These are phyloP conservation scores for Mormyrops attenuatus DNA, from an alignment of 2,797 vertebrate genomes.

Conservation along the genomic window DNA sequence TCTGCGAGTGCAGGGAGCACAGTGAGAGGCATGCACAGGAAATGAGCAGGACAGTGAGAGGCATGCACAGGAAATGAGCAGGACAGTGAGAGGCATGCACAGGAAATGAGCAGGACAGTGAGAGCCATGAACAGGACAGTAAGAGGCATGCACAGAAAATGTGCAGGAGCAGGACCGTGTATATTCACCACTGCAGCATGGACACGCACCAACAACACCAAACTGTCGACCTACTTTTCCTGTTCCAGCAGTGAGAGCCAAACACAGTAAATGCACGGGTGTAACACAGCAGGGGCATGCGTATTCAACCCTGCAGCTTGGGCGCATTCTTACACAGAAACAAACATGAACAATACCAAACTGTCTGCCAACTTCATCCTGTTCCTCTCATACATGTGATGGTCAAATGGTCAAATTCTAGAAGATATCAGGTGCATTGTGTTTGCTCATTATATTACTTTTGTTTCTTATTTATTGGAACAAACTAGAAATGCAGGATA, in stretches of 20 bases:
- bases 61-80: no score
- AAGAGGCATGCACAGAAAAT: no score
- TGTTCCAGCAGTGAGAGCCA: constrained; percentile 19
- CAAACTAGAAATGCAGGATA: not conserved
- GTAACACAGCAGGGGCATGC: not conserved
- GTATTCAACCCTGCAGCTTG: not conserved
- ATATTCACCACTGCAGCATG: not conserved
- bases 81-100: no score
- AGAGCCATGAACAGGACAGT: no score
- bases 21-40: constrained; percentile 15
- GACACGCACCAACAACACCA: not conserved
- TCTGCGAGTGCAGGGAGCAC: constrained; percentile 52
- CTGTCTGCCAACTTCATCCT: not conserved
- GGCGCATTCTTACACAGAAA: not conserved
- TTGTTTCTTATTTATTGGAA: not conserved
- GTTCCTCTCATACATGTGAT: not conserved
- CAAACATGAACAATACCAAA: not conserved
- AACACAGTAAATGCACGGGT: not conserved
- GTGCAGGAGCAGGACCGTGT: not conserved
- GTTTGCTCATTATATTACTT: not conserved
- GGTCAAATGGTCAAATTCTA: not conserved
- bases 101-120: no score
- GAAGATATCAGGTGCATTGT: not conserved
- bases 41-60: no score
- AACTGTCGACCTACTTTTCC: not conserved